Evolutionary conservation across 2,888 invertebrate species (phyloP).

Genomic region (Himalopsyche kuldschensis): DNA sequence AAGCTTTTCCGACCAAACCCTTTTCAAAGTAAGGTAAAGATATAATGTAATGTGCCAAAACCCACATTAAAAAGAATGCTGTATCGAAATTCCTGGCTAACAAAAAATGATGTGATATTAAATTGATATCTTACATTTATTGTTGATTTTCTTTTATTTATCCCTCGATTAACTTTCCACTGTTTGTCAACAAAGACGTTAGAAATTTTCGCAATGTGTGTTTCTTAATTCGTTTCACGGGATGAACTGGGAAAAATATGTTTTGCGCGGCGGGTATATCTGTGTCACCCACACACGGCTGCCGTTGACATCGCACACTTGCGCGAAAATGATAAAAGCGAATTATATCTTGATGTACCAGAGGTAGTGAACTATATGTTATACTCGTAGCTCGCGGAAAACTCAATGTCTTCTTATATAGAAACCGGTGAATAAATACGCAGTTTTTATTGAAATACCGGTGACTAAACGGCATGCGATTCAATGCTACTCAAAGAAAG

Average conservation of each 20-base stretch:
- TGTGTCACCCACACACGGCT: not conserved
- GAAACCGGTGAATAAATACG: no score
- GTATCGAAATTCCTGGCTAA: no score
- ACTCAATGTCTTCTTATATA: no score
- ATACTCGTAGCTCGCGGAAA: no score
- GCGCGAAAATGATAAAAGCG: not conserved
- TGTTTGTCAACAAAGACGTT: not conserved
- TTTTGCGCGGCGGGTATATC: not conserved
- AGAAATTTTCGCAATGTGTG: not conserved
- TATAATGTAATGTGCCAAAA: no score
- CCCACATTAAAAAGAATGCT: no score
- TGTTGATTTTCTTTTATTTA: not conserved
- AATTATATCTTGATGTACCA: not conserved
- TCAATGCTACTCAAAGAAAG: no score
- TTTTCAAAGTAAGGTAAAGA: no score
- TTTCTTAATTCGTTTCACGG: not conserved
- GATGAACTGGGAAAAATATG: not conserved
- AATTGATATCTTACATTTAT: not conserved
- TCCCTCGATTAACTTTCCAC: not conserved
- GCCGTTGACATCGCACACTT: not conserved
- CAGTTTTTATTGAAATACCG: no score
- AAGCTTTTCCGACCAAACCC: no score
- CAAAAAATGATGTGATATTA: no score
- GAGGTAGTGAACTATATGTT: not conserved
- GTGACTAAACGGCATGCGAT: no score